Evolutionary conservation across 1,140 invertebrate genomes (phyloP), one percentile per base, ranked within the genome.

Genomic region (Cyrtorhinus lividipennis): DNA sequence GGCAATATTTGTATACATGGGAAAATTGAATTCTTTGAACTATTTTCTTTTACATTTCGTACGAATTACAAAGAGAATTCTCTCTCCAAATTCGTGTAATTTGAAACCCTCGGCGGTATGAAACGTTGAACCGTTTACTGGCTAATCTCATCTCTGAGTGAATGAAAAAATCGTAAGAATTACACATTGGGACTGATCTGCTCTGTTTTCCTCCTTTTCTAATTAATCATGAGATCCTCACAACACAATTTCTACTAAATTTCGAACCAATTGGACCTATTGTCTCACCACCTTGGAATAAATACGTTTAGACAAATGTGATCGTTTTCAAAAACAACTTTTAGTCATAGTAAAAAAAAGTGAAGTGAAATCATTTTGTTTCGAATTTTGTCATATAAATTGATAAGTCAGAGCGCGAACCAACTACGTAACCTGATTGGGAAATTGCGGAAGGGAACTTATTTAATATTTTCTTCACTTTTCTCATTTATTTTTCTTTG

Each of bases 221-320:
- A 8, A 15, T 38, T 15, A 15, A 15, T 38, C 30, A 38, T 15
- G 30, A 38, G 15, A 15, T 8, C 30, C 5, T 38, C 5, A 38
- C 5, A 38, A 38, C 5, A 38, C 30, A 38, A 38, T 38, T 38
- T n/a, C n/a, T n/a, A n/a, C n/a, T n/a, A n/a, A n/a, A n/a, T n/a
- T n/a, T n/a, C n/a, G n/a, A n/a, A n/a, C n/a, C n/a, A n/a, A n/a
- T 38, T 38, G 30, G 30, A 38, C 30, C 30, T 38, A 8, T 15
- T 5, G 5, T 38, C 30, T 38, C 30, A 38, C 30, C 30, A 38
- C 30, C 5, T 38, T 15, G 30, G 5, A 30, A 64, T 59, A 44
- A 61, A 56, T 60, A 60, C 58, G 57, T 64, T 60, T 64, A 61
- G 44, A 26, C 5, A 64, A 64, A 27, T 64, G 57, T 64, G 58